phyloP scores from a whole-genome alignment of 1,140 invertebrate genomes.

The Meloidogyne hapla region DNA sequence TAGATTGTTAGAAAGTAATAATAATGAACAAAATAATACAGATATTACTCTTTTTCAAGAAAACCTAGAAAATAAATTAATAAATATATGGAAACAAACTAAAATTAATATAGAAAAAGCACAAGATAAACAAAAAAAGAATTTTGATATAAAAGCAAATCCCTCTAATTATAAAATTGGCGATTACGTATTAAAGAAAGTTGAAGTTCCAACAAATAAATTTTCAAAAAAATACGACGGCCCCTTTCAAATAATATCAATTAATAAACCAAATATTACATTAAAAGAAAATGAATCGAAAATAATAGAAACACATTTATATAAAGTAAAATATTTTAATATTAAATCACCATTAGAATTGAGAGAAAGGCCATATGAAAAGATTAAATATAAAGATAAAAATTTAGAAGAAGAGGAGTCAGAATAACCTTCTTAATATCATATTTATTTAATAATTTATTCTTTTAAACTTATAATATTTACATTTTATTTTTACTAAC shows the following conservation, averaged over 20 bases:
- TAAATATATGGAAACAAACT: not conserved
- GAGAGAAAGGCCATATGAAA: not conserved
- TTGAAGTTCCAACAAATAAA: not conserved
- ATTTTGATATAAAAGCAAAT: not conserved
- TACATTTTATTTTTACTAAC: too few species aligned
- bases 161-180: not conserved
- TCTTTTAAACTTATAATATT: too few species aligned
- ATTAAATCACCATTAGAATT: not conserved
- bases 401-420: not conserved
- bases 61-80: not conserved
- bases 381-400: not conserved
- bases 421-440: not conserved
- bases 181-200: not conserved
- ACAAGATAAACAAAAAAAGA: not conserved
- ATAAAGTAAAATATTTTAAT: not conserved
- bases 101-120: not conserved
- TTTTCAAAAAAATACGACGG: not conserved
- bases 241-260: not conserved
- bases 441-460: not conserved
- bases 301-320: not conserved
- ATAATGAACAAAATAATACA: not conserved
- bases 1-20: not conserved
- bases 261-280: not conserved
- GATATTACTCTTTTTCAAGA: not conserved
- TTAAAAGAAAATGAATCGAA: not conserved